Conservation (phyloP, 1,140 invertebrate genomes). For the Alviniconcha marisindica region DNA sequence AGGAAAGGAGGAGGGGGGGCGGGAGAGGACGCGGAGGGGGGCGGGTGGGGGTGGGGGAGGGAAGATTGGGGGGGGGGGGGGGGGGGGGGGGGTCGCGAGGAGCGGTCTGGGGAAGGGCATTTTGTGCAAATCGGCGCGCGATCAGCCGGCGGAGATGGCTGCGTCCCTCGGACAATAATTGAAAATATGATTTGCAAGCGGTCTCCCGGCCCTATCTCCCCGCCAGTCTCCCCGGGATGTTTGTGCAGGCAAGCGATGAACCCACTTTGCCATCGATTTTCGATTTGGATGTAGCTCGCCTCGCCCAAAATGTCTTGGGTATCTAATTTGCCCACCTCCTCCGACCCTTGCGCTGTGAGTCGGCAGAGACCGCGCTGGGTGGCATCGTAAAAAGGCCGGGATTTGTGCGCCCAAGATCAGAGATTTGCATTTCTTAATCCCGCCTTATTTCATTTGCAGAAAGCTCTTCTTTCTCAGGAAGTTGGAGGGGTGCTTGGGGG, state of each 20-base stretch:
- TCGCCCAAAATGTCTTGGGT: conserved; percentile 29
- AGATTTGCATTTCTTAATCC: no score
- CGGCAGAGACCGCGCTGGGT: neutral
- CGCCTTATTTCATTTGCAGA: neutral
- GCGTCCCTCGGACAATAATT: conserved; percentile 27
- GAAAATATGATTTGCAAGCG: conserved; percentile 33
- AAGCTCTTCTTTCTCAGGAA: no score
- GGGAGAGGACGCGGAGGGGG: no score
- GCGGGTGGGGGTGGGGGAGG: no score
- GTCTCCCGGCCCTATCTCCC: neutral
- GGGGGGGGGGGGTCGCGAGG: no score
- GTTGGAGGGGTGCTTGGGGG: no score
- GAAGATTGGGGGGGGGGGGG: no score
- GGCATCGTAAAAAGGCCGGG: neutral
- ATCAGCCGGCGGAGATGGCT: no score
- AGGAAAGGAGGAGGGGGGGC: no score
- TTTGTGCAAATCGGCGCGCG: no score
- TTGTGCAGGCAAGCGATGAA: neutral
- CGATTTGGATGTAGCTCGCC: conserved; percentile 21
- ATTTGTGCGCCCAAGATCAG: no score
- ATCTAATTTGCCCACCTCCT: conserved; percentile 30
- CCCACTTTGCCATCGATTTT: conserved; percentile 31
- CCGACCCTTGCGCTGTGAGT: neutral
- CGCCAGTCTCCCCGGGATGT: neutral
- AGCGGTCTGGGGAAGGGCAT: no score